Evolutionary conservation across 2,113 vertebrate species (phyloP), one percentile per base, ranked within the genome.

Genomic region (Corydoras maculifer): DNA sequence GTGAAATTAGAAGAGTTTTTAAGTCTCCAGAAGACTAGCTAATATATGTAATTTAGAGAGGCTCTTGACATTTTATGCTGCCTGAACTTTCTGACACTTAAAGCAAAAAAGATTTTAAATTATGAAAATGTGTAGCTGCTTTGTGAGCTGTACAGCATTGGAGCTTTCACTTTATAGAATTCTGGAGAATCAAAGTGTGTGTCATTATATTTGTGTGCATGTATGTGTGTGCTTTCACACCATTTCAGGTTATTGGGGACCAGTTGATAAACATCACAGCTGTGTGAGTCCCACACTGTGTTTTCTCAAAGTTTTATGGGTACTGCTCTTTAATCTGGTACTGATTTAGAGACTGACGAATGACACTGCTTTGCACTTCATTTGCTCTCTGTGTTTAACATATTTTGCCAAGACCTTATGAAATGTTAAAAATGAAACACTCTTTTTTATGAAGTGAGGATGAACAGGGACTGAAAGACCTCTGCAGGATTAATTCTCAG

Each of bases 181-280:
- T 50, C 11, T 50, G 49, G 11, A 50, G 11, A 50, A 50, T 11
- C 49, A 50, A 25, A 25, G 18, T 25, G 18, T 25, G 18, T 25
- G 18, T 25, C 1, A 25, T 25, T 25, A 8, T 43, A 10, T 32
- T 4, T 60, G 53, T 68, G 54, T 58, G 51, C 50, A 58, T 35
- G 8, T 68, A 58, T 72, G 57, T 50, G 68, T 70, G 62, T 12
- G 15, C 31, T 43, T 30, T 65, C 8, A 15, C 54, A 64, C 71
- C 71, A 49, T 53, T 73, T 32, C 10, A 31, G 51, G 35, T 43
- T 49, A 6, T 35, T 35, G 63, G 68, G 59, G 76, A 65, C 58
- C 50, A 51, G 11, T 43, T 74, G 75, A 78, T 75, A 77, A 78
- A 63, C 77, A 70, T 77, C 63, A 74, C 81, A 81, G 77, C 79